A percentile compares a stretch with the other conserved stretches of the same genome.
Conservation (phyloP, 2,797 vertebrate species). For the Epinephelus awoara region DNA sequence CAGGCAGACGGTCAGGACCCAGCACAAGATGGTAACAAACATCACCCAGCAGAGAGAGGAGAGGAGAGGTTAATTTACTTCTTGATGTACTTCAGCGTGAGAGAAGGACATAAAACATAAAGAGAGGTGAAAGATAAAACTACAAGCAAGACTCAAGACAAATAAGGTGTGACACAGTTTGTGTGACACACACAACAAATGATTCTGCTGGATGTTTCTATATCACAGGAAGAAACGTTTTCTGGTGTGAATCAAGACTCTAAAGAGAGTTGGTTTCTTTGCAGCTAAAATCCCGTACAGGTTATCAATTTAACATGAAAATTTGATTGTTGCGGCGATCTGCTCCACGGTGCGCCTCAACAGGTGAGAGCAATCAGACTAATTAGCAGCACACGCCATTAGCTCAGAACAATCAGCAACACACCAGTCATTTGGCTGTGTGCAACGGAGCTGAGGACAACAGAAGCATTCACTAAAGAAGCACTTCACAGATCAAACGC, state of each 20-base stretch:
- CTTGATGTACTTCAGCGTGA: background rate
- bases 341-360: too few species aligned
- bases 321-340: too few species aligned
- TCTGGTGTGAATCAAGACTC: conserved; percentile 25
- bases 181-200: conserved; percentile 66
- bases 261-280: background rate
- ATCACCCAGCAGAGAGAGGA: conserved; percentile 90
- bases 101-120: background rate
- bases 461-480: too few species aligned
- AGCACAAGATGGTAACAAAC: conserved; percentile 92
- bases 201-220: conserved; percentile 53
- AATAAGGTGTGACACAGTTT: conserved; percentile 2
- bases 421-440: too few species aligned
- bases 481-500: too few species aligned
- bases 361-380: too few species aligned
- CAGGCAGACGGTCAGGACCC: conserved; percentile 91
- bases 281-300: background rate
- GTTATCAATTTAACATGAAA: background rate
- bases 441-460: too few species aligned
- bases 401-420: too few species aligned
- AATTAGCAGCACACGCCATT: too few species aligned
- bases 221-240: conserved; percentile 59
- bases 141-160: background rate
- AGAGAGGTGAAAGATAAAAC: background rate
- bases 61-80: background rate